phyloP scores from a whole-genome alignment of 1,140 invertebrate genomes.

The Bombus turneri region DNA sequence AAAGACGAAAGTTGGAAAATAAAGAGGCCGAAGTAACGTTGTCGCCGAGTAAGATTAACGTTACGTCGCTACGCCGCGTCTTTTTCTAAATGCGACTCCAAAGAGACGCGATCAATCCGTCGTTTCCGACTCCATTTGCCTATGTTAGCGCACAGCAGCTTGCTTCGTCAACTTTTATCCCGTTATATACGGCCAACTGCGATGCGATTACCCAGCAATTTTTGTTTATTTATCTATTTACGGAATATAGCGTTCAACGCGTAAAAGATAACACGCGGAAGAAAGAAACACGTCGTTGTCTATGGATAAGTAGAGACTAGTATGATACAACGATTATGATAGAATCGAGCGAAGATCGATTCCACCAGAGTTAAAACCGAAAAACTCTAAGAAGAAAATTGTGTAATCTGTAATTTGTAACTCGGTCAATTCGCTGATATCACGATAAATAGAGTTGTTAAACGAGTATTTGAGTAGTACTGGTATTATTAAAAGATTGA shows the following conservation, averaged over 20 bases:
- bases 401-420: too few relatives aligned
- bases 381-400: too few relatives aligned
- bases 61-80: constrained; percentile 2
- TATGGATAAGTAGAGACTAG: too few relatives aligned
- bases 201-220: not conserved
- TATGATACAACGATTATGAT: too few relatives aligned
- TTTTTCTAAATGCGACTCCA: not conserved
- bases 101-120: constrained; percentile 16
- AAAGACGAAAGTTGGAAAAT: constrained; percentile 44
- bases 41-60: constrained; percentile 42
- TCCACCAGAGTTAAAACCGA: fast-evolving
- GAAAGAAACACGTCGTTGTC: too few relatives aligned
- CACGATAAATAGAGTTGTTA: too few relatives aligned
- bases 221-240: not conserved
- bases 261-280: too few relatives aligned
- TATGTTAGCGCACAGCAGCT: not conserved
- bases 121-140: constrained; percentile 12
- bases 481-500: too few relatives aligned
- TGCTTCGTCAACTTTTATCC: not conserved
- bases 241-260: too few relatives aligned
- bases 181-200: not conserved
- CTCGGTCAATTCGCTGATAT: too few relatives aligned
- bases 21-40: constrained; percentile 53
- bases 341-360: too few relatives aligned
- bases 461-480: too few relatives aligned